Base-by-base conservation (phyloP, 92 coral and sea anemone genomes). In the Diadumene lineata region DNA sequence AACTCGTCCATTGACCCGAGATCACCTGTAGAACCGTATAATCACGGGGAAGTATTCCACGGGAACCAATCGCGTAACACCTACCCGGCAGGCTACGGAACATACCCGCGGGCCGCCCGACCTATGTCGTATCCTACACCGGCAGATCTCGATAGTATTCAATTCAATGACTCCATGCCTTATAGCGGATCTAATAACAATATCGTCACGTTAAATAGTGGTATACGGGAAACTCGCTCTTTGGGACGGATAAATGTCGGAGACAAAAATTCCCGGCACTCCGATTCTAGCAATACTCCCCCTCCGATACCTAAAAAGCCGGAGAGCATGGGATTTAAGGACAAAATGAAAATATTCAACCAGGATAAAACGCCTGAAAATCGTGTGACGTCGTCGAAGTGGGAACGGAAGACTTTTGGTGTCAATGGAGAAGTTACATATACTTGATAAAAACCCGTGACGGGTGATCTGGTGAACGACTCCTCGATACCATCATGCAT, bases 331-430 rank as follows among this genome's bases (percentile, higher is more conserved):
- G 90, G 80, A 50, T 92, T 96, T 50, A 91, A 56, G 50, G 97
- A 96, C 27, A 96, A 96, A 78, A 89, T 92, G 82, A 96, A 96
- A 78, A 66, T 96, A 55, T 96, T 96, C 60, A 96, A 89, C 76
- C 77, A 88, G 50, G 93, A 81, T 24, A 68, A 69, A 51, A 81
- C 97, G 13, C 99, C 99, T 1, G 78, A 86, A 68, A 82, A 82
- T 1, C 89, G 74, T 56, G 50, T 72, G 19, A 77, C 85, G 22
- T 33, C 92, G 1, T 96, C 99, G 1, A 83, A 77, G 64, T 96
- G 99, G 99, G 89, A 96, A 38, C 82, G 91, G 69, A 79, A 81
- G 11, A 85, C 87, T 33, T 22, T 78, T 74, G 73, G 81, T 30
- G 74, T 85, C 30, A 85, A 85, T 53, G 89, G 89, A 1, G 89